phyloP scores from a whole-genome alignment of 2,113 vertebrate species.

The Taxidea taxus region DNA sequence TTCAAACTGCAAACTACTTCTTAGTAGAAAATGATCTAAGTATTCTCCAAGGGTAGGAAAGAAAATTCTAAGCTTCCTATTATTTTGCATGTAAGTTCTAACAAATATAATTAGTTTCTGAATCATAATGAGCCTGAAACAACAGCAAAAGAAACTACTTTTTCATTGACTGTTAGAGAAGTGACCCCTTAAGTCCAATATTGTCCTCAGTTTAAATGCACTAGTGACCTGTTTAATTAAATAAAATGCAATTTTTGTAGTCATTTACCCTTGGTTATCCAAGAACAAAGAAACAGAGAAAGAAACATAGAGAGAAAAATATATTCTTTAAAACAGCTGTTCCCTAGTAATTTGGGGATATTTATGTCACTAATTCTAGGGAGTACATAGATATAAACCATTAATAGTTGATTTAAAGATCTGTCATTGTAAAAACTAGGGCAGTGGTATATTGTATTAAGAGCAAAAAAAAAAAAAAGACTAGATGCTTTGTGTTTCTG shows the following conservation, averaged over 20 bases:
- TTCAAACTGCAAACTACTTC: slow-evolving; percentile 15
- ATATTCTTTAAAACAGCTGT: not conserved
- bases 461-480: not conserved
- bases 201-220: not conserved
- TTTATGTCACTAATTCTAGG: not conserved
- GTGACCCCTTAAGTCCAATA: not conserved
- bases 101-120: not conserved
- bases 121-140: not conserved
- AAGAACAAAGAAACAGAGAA: not conserved
- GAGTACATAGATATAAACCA: not conserved
- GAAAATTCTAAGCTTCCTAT: not conserved
- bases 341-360: not conserved
- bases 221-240: not conserved
- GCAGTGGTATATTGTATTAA: not conserved
- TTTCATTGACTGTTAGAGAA: not conserved
- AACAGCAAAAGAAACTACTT: not conserved
- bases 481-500: not conserved
- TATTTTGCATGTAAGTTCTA: not conserved
- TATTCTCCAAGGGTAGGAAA: not conserved
- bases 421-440: not conserved
- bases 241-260: not conserved
- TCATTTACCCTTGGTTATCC: not conserved
- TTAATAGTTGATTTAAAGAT: slow-evolving; percentile 35
- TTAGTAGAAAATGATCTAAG: slow-evolving; percentile 24
- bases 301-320: not conserved